Conservation (phyloP, 2,888 invertebrate genomes). For the Lithophane socia region DNA sequence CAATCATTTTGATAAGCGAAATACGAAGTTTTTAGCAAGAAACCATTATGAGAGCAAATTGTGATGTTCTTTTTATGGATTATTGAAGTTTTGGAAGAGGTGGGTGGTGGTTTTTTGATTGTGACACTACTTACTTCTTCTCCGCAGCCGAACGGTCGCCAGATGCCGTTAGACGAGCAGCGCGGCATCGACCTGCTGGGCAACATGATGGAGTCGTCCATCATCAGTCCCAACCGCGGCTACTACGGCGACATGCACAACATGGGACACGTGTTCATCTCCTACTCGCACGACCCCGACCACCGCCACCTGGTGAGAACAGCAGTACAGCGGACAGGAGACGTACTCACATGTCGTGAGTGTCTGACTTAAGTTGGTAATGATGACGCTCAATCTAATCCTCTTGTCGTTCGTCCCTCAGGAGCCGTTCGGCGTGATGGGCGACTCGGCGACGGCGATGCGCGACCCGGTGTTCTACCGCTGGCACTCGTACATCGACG, state of each 20-base stretch:
- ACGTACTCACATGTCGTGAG: too few relatives aligned
- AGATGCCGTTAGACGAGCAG: slow-evolving; percentile 91
- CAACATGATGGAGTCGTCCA: slow-evolving; percentile 94
- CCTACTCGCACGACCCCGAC: slow-evolving; percentile 95
- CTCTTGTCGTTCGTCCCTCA: slow-evolving; percentile 69
- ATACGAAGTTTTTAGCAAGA: background rate
- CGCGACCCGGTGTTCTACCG: slow-evolving; percentile 96
- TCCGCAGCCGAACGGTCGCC: slow-evolving; percentile 90
- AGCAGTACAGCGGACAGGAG: too few relatives aligned
- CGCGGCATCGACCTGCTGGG: slow-evolving; percentile 95
- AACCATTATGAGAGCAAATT: background rate
- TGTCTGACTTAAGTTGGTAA: too few relatives aligned
- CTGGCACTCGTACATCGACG: slow-evolving; percentile 95
- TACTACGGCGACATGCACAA: slow-evolving; percentile 96
- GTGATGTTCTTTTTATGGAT: too few relatives aligned
- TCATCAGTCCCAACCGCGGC: slow-evolving; percentile 92
- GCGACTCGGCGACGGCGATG: slow-evolving; percentile 96
- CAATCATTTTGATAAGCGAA: background rate
- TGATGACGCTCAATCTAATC: background rate
- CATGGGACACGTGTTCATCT: slow-evolving; percentile 94
- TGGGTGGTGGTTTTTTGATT: too few relatives aligned
- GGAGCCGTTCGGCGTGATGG: slow-evolving; percentile 96
- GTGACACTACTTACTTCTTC: background rate
- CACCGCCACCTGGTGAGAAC: slow-evolving; percentile 92
- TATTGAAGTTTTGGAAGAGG: background rate